Evolutionary conservation across 2,888 invertebrate genomes (phyloP), one percentile per base, ranked within the genome.

Genomic region (Tenthredo mesomela): DNA sequence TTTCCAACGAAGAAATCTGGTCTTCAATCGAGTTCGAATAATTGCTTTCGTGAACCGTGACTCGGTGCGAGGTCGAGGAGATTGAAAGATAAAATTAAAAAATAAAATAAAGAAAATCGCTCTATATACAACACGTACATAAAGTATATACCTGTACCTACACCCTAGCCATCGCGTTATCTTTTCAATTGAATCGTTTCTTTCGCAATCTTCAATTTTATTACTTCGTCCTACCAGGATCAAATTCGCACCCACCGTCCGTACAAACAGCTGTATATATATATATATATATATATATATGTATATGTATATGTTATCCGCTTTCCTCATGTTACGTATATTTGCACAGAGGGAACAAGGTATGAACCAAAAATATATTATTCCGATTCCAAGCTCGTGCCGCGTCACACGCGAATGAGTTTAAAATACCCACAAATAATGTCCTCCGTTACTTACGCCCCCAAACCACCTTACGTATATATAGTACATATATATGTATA

Each of bases 361-460:
- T 58, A 61, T 77, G 54, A 77, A 77, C 77, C 12, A 77, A 77
- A 77, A 77, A 54, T 77, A 77, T 54, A 77, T 77, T 47, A 77
- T 54, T 77, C 54, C 77, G 40, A 80, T 80, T 58, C 78, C 50
- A 73, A 61, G 37, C 80, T 58, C 80, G 40, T 80, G 61, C 61
- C 58, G n/a, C 80, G 70, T 85, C 70, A 70, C 84, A 77, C 80
- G 85, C 84, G 86, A 87, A 85, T 84, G 86, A 86, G 86, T 86
- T 85, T 85, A 61, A 65, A 71, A 84, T 85, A 82, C 85, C 84
- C 80, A 84, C 85, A 85, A 87, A 87, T 86, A 87, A 87, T 85
- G 83, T 85, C 70, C 29, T 33, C 50, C 50, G 77, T 77, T 77
- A 77, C 77, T 77, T 77, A 73, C 43, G 43, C 73, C 73, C 40